Evolutionary conservation across 2,113 vertebrate species (phyloP).

Genomic region (Cryptotis parvus): DNA sequence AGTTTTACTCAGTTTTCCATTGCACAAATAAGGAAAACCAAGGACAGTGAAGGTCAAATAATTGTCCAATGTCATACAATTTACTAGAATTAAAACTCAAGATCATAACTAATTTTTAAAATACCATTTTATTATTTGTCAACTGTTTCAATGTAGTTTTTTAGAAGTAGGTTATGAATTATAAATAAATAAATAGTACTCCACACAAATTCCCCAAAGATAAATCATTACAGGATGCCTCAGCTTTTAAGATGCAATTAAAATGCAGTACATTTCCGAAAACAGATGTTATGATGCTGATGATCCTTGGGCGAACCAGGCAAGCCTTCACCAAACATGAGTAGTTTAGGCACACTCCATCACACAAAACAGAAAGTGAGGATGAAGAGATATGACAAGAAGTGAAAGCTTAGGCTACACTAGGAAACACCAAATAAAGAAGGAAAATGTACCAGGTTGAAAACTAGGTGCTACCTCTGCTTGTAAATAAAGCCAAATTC

Average conservation of each 20-base stretch:
- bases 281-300: slow-evolving; percentile 59
- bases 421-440: slow-evolving; percentile 17
- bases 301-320: not conserved
- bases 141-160: not conserved
- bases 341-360: not conserved
- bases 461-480: not conserved
- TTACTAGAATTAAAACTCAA: not conserved
- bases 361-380: not conserved
- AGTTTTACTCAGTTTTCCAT: not conserved
- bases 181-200: slow-evolving; percentile 73
- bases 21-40: not conserved
- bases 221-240: slow-evolving; percentile 23
- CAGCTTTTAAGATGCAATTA: slow-evolving; percentile 71
- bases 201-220: slow-evolving; percentile 64
- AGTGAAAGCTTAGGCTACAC: not conserved
- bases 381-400: not conserved
- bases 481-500: not conserved
- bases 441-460: not conserved
- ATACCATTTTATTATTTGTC: not conserved
- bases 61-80: not conserved
- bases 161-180: slow-evolving; percentile 57
- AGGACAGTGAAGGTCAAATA: not conserved
- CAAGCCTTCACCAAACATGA: not conserved
- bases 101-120: not conserved
- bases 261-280: slow-evolving; percentile 58